These are phyloP conservation scores for Masticophis lateralis DNA, from an alignment of 2,797 vertebrate genomes.

Conservation along the genomic window DNA sequence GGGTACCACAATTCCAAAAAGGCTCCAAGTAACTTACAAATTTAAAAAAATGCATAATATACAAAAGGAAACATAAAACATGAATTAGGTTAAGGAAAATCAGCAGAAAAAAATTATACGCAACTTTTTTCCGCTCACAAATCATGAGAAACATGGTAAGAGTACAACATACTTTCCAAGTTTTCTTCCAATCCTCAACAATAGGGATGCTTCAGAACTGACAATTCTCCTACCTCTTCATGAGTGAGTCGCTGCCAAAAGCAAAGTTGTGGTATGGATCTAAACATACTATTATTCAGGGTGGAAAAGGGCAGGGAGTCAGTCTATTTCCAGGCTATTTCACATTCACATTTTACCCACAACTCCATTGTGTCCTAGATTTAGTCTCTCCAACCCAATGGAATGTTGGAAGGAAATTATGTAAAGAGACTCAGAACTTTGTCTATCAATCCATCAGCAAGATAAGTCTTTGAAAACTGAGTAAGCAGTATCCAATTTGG, in stretches of 20 bases:
- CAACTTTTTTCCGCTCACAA: not conserved
- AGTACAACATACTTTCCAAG: not conserved
- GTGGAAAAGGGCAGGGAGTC: no score
- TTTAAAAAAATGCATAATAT: not conserved
- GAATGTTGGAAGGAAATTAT: not conserved
- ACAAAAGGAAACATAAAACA: not conserved
- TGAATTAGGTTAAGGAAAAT: not conserved
- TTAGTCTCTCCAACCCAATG: not conserved
- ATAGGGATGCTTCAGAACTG: not conserved
- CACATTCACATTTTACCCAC: not conserved
- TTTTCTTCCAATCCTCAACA: not conserved
- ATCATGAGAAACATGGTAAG: not conserved
- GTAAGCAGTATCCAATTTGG: not conserved
- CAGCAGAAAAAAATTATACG: not conserved
- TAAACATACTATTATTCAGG: not conserved
- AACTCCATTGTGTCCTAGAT: not conserved
- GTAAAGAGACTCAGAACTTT: not conserved
- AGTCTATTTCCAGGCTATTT: not conserved
- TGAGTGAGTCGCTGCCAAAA: not conserved
- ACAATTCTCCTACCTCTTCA: not conserved
- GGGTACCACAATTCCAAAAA: not conserved
- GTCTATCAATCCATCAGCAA: not conserved
- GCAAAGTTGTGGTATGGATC: not conserved
- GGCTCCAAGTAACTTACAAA: not conserved
- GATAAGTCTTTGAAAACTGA: not conserved